Percentiles rank a stretch among this genome's conserved stretches.
Conservation (phyloP, 2,113 vertebrate species). For the Seriola quinqueradiata region DNA sequence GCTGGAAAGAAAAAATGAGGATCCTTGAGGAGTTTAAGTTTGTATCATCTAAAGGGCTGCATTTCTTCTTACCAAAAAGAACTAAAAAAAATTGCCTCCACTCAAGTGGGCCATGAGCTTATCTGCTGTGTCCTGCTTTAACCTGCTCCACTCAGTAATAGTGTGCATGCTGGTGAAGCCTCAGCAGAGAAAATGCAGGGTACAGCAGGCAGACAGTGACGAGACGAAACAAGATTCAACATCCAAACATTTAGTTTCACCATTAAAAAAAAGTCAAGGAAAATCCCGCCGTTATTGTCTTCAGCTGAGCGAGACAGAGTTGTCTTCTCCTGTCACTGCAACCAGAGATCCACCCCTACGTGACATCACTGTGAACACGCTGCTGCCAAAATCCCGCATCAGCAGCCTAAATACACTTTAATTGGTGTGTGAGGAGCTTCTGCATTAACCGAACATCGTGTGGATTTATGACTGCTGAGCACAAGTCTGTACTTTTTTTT, state of each 20-base stretch:
- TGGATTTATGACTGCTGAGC: constrained; percentile 51
- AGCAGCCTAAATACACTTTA: constrained; percentile 50
- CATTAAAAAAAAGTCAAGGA: constrained; percentile 18
- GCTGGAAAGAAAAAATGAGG: constrained; percentile 41
- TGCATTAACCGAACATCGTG: constrained; percentile 47
- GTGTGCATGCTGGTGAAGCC: constrained; percentile 13
- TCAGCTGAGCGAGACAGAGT: constrained; percentile 43
- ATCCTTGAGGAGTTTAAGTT: constrained; percentile 57
- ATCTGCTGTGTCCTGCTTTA: constrained; percentile 64
- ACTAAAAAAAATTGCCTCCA: constrained; percentile 61
- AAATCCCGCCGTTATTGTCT: constrained; percentile 50
- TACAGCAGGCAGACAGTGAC: constrained; percentile 33
- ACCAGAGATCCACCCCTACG: constrained; percentile 50
- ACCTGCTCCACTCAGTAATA: constrained; percentile 52
- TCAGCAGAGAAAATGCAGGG: constrained; percentile 36
- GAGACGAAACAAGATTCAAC: constrained; percentile 51
- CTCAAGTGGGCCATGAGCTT: constrained; percentile 66
- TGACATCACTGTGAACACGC: constrained; percentile 62
- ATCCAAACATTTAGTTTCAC: constrained; percentile 44
- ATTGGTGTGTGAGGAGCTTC: constrained; percentile 43
- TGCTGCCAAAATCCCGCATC: constrained; percentile 53
- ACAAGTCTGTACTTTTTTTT: constrained; percentile 51
- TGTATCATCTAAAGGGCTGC: constrained; percentile 59
- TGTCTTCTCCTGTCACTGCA: constrained; percentile 53
- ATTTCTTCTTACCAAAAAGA: constrained; percentile 52